Evolutionary conservation across 2,888 invertebrate genomes (phyloP), one percentile per base, ranked within the genome.

Genomic region (Phalera bucephala): DNA sequence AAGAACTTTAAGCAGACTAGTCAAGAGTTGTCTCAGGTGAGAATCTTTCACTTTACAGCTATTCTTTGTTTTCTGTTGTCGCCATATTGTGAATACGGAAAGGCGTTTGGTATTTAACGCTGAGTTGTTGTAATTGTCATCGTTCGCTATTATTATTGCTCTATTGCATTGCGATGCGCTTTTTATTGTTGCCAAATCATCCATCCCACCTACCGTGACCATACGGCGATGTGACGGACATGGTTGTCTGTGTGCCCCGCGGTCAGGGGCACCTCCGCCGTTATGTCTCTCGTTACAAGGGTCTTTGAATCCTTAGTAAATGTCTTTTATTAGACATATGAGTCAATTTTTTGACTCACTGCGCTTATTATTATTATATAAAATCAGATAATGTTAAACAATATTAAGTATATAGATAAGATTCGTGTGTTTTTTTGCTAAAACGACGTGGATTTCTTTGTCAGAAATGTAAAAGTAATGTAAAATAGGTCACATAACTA

Each of bases 1-100:
- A 97, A 96, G 92, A 98, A 97, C 92, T 96, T 94, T 91, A 95
- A 96, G 91, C 94, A 96, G 86, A 95, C 94, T 82, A 94, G 94
- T 89, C 94, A 94, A 88, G 97, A 96, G 91, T 93, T 98, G 87
- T 92, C 94, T 80, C 94, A 96, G 93, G 98, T 98, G 91, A 94
- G 95, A 91, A 83, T 65, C 52, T 42, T 33, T 44, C 40, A 58
- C 45, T 58, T 52, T 58, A 52, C 45, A 59, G 39, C 52, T 63
- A 52, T 64, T 72, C 80, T 78, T 82, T 84, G 82, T 83, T 80
- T 78, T 78, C 71, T 66, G 65, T 67, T 74, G 83, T 80, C 88
- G 87, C 88, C 88, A 88, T 88, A 83, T 88, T 88, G 77, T 73
- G 67, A 72, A 60, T 71, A 61, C 49, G 57, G 51, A 54, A 61